A percentile compares a stretch with the other conserved stretches of the same genome.
phyloP scores from a whole-genome alignment of 2,797 vertebrate species.

The Tragopan temminckii region DNA sequence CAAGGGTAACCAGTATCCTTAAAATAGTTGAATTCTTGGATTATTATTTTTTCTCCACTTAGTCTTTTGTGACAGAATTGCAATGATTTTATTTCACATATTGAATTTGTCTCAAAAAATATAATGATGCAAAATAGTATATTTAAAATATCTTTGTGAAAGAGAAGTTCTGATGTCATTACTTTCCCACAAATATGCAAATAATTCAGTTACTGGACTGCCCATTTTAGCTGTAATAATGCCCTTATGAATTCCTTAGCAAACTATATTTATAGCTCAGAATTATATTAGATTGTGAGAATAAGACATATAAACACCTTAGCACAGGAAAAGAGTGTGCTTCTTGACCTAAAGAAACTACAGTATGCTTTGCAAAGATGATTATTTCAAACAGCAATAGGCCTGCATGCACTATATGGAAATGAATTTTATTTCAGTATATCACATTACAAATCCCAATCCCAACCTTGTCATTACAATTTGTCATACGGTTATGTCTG shows the following conservation, averaged over 20 bases:
- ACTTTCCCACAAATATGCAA: not conserved
- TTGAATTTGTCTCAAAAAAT: not conserved
- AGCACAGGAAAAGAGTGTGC: not conserved
- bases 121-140: not conserved
- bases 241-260: not conserved
- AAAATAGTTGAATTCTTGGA: not conserved
- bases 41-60: not conserved
- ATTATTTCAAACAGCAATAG: not conserved
- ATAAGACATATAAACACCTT: not conserved
- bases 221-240: not conserved
- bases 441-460: not conserved
- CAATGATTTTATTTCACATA: not conserved
- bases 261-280: not conserved
- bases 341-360: not conserved
- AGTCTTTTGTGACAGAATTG: not conserved
- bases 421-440: constrained; percentile 23
- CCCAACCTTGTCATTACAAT: constrained; percentile 12
- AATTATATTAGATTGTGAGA: not conserved
- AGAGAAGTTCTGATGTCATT: not conserved
- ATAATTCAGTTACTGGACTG: not conserved
- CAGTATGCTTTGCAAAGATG: not conserved
- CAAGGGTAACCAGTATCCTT: not conserved
- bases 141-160: not conserved
- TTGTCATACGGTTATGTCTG: not conserved
- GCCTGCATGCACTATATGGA: not conserved